phyloP scores from a whole-genome alignment of 1,140 invertebrate genomes.

The Araneus ventricosus region DNA sequence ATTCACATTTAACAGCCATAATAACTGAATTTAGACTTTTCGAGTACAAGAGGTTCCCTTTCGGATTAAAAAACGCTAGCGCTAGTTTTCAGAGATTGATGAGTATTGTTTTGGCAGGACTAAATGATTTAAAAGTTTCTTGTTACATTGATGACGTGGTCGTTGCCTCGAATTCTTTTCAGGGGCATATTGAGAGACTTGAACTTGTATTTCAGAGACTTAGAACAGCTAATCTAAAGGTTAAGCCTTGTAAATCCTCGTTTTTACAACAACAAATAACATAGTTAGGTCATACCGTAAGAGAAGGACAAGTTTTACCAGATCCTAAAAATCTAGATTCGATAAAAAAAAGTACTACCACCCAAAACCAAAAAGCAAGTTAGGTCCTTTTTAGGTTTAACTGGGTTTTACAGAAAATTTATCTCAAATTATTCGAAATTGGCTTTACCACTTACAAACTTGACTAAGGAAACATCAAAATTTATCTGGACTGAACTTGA shows the following conservation, averaged over 20 bases:
- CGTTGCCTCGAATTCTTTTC: slow-evolving; percentile 69
- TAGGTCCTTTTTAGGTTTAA: slow-evolving; percentile 80
- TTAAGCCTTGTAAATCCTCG: slow-evolving; percentile 76
- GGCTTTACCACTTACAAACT: slow-evolving; percentile 78
- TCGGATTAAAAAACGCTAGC: slow-evolving; percentile 72
- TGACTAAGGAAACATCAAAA: slow-evolving; percentile 75
- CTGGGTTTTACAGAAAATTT: slow-evolving; percentile 81
- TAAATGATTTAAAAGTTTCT: background rate
- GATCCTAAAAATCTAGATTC: slow-evolving; percentile 79
- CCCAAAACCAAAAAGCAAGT: slow-evolving; percentile 80
- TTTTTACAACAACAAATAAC: slow-evolving; percentile 70
- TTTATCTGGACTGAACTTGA: background rate
- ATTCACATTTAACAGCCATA: too few species aligned
- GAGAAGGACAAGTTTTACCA: slow-evolving; percentile 78
- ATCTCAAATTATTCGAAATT: slow-evolving; percentile 79
- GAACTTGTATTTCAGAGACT: slow-evolving; percentile 47
- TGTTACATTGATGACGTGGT: slow-evolving; percentile 69
- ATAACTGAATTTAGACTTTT: slow-evolving; percentile 46
- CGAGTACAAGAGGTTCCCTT: slow-evolving; percentile 75
- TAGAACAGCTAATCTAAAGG: slow-evolving; percentile 73
- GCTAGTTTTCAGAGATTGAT: slow-evolving; percentile 77
- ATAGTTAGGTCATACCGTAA: slow-evolving; percentile 78
- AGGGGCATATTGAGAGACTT: slow-evolving; percentile 64
- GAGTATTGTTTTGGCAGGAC: slow-evolving; percentile 60
- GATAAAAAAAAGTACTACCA: slow-evolving; percentile 77